Percentiles rank a stretch among this genome's conserved stretches.
phyloP scores from a whole-genome alignment of 2,113 vertebrate genomes.

The Sphyrna mokarran region DNA sequence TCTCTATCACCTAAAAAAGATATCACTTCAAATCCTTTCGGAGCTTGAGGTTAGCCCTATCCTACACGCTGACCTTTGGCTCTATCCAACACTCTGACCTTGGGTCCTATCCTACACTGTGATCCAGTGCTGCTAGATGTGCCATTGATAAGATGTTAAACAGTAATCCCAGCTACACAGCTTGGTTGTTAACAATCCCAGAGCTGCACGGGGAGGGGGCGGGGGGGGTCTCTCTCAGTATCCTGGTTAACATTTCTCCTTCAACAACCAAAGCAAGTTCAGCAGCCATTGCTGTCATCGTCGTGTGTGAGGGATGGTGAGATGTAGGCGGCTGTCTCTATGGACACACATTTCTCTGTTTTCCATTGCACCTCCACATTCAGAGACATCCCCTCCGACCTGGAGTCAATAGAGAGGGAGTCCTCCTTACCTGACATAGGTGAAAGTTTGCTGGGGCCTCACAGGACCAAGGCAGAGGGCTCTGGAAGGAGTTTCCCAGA shows the following conservation, averaged over 20 bases:
- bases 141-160: not conserved
- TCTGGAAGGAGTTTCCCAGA: constrained; percentile 67
- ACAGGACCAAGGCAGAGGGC: constrained; percentile 70
- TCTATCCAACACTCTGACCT: too few relatives aligned
- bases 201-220: too few relatives aligned
- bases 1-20: not conserved
- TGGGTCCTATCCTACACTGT: too few relatives aligned
- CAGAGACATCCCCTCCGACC: not conserved
- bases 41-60: not conserved
- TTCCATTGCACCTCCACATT: not conserved
- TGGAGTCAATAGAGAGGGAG: not conserved
- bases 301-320: not conserved
- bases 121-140: not conserved
- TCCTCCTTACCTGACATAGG: constrained; percentile 50
- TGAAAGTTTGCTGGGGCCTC: constrained; percentile 51
- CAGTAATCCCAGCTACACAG: not conserved
- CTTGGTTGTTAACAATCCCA: not conserved
- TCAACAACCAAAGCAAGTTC: not conserved
- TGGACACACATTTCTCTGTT: not conserved
- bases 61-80: too few relatives aligned
- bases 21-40: not conserved
- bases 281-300: not conserved
- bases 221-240: not conserved
- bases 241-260: not conserved
- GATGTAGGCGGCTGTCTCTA: not conserved